Base-by-base conservation (phyloP, 2,888 invertebrate genomes). In the Cyrtodaria siliqua region DNA sequence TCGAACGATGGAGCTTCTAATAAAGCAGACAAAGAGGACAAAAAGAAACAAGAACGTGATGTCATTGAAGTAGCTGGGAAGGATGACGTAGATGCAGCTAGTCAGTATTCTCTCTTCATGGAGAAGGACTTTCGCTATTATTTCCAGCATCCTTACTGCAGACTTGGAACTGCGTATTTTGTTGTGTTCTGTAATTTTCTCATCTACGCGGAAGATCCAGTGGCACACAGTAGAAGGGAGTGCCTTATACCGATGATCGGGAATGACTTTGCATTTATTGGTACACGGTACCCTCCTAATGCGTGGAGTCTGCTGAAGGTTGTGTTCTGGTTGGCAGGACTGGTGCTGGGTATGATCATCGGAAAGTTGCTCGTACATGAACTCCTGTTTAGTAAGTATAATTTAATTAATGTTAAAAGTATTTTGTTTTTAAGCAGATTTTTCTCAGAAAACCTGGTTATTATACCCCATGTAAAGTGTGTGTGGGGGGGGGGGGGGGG, bases 181-280 rank as follows among this genome's bases (percentile, higher is more conserved):
- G 93, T 94, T 50, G 93, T 93, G 56, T 93, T 94, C 85, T 94
- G 93, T 86, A 94, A 94, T 86, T 94, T 94, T 83, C 90, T 94
- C 47, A 92, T 94, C 23, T 94, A 94, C 86, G 94, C 94, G 9
- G 94, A 94, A 80, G 94, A 94, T 81, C 94, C 94, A 1, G 93
- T 94, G 29, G 93, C 94, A 1, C 94, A 94, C 87, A 94, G 94
- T 74, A 90, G 92, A 57, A 91, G 90, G 62, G 94, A 94, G 85
- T 93, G 94, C 78, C 92, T 92, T 72, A 93, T 94, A 68, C 94
- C 94, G 2, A 91, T 94, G 75, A 93, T 94, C 49, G 94, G 94
- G 2, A 94, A 94, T 86, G 93, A 93, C 67, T 94, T 94, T 86
- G 93, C 94, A 55, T 94, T 94, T 85, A 92, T 94, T 4, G 89